Base-by-base conservation (phyloP, 2,888 invertebrate species). In the Lasioglossum morio region DNA sequence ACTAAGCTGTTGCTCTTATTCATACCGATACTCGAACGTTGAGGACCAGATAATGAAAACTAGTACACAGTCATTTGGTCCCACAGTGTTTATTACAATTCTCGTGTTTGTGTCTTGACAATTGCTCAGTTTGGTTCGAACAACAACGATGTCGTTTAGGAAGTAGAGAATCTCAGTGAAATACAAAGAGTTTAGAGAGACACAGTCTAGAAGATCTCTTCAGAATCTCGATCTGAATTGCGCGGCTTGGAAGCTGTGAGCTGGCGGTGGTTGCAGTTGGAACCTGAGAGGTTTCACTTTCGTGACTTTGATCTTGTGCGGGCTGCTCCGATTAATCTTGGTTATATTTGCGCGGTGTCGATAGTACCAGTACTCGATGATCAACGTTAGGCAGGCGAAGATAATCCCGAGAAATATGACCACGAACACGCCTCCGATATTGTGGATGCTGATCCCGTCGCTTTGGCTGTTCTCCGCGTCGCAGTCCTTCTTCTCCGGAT, bases 341-440 rank as follows among this genome's bases (percentile, higher is more conserved):
- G 86, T 92, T 0, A 97, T 96, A 84, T 96, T 96, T 91, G 97
- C 97, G 90, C 97, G 96, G 95, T 97, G 97, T 91, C 98, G 97
- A 92, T 98, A 98, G 97, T 98, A 98, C 98, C 98, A 98, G 95
- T 99, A 99, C 94, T 99, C 99, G 86, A 99, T 98, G 0, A 98
- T 98, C 63, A 99, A 96, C 0, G 99, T 99, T 74, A 99, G 95
- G 92, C 98, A 98, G 0, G 99, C 99, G 94, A 99, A 96, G 0
- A 98, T 98, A 53, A 99, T 99, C 0, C 99, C 99, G 91, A 99
- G 98, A 93, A 99, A 98, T 88, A 99, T 99, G 0, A 99, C 99
- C 79, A 99, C 98, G 94, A 99, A 99, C 0, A 99, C 99, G 0
- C 99, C 99, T 73, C 99, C 99, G 90, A 99, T 99, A 95, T 99